Base-by-base conservation (phyloP, 2,113 vertebrate species). In the Ceyx melanurus region DNA sequence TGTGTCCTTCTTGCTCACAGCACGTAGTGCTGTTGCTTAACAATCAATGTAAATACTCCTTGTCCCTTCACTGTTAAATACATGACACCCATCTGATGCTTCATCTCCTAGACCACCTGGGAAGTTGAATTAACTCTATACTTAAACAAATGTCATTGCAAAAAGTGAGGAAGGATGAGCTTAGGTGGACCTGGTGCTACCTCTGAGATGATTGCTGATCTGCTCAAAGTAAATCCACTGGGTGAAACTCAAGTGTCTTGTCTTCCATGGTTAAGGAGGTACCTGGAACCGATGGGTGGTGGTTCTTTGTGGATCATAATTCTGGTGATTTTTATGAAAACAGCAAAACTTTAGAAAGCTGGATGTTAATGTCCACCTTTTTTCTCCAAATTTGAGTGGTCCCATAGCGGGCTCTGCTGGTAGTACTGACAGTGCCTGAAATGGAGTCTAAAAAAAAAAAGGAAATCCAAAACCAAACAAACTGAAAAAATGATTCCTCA, bases 1-100 rank as follows among this genome's bases (percentile, higher is more conserved):
- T 92, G 91, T 94, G 78, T 96, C 71, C 94, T 82, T 93, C 75
- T 85, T 74, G 89, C 91, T 87, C 92, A 81, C 92, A 94, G 92
- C 95, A 96, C 64, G 51, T 43, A 89, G 75, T 23, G 78, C 5
- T 94, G 88, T 94, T 96, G 96, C 94, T 85, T 95, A 94, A 94
- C 82, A 90, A 92, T 92, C 92, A 94, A 92, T 87, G 87, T 93
- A 95, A 95, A 96, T 94, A 86, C 91, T 93, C 89, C 87, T 95
- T 83, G 88, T 92, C 89, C 85, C 78, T 67, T 89, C 0, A 1
- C 79, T 70, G 89, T 76, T 58, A 83, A 94, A 75, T 62, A 40
- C 45, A 60, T 87, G 21, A 72, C 23, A 19, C 60, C 58, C 42
- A n/a, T 83, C 90, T 89, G 93, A 94, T 22, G 45, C 86, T 82